Percentiles rank a stretch among this genome's conserved stretches.
These are phyloP conservation scores for Radopholus similis DNA, from an alignment of 1,140 invertebrate species.

Conservation along the genomic window DNA sequence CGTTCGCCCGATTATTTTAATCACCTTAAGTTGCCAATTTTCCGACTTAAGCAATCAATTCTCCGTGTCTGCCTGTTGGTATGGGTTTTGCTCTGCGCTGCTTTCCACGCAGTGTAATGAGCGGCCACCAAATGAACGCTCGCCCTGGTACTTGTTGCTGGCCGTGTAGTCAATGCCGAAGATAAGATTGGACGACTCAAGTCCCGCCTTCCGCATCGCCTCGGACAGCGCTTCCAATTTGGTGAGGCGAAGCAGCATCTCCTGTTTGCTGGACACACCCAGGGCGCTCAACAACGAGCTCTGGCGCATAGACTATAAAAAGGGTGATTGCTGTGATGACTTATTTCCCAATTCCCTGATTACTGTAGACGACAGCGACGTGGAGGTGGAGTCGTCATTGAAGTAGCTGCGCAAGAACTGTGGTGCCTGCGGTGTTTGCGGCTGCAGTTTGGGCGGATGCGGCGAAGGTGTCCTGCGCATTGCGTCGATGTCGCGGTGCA, in stretches of 20 bases:
- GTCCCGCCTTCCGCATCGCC: slow-evolving; percentile 57
- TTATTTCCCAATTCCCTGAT: neutral
- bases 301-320: slow-evolving; percentile 27
- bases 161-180: slow-evolving; percentile 65
- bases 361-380: slow-evolving; percentile 5
- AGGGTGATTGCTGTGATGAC: neutral
- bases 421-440: slow-evolving; percentile 13
- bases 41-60: neutral
- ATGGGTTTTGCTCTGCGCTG: slow-evolving; percentile 58
- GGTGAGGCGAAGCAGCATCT: slow-evolving; percentile 51
- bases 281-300: slow-evolving; percentile 33
- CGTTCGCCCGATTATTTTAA: slow-evolving; percentile 63
- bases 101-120: slow-evolving; percentile 61
- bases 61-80: slow-evolving; percentile 45
- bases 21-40: slow-evolving; percentile 34
- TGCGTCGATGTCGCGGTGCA: neutral
- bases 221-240: slow-evolving; percentile 49
- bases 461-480: neutral
- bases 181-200: slow-evolving; percentile 55
- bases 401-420: slow-evolving; percentile 17
- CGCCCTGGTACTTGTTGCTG: slow-evolving; percentile 66
- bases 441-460: neutral
- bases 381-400: slow-evolving; percentile 19
- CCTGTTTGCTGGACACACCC: slow-evolving; percentile 55
- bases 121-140: slow-evolving; percentile 62